These are phyloP conservation scores for Pseudorasbora parva DNA, from an alignment of 2,113 vertebrate genomes.

Conservation along the genomic window DNA sequence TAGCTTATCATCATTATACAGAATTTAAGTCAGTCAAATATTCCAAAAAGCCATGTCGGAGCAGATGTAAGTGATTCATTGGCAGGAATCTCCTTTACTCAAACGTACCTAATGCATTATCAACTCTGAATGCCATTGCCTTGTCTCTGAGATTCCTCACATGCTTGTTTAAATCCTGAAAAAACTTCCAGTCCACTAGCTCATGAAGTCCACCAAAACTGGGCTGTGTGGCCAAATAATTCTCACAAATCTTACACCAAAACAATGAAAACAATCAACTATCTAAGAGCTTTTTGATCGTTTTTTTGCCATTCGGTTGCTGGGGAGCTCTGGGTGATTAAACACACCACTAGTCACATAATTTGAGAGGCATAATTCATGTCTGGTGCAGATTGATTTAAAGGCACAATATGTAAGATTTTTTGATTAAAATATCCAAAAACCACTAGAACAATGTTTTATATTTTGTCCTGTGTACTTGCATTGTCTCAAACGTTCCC, in stretches of 20 bases:
- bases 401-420: too few relatives aligned
- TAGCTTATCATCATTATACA: neutral
- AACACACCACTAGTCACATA: neutral
- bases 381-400: neutral
- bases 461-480: too few relatives aligned
- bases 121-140: neutral
- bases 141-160: conserved; percentile 4
- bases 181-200: neutral
- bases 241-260: too few relatives aligned
- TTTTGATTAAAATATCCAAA: too few relatives aligned
- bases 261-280: neutral
- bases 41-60: neutral
- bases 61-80: neutral
- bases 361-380: neutral
- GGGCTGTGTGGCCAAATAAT: neutral
- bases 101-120: conserved; percentile 7
- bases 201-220: neutral
- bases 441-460: too few relatives aligned
- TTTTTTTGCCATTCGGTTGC: neutral
- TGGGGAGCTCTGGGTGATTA: neutral
- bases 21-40: neutral
- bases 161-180: neutral
- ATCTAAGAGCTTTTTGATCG: neutral
- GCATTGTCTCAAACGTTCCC: too few relatives aligned
- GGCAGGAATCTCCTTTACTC: neutral